phyloP scores from a whole-genome alignment of 1,140 invertebrate species.

The Drosophila kepulauana region DNA sequence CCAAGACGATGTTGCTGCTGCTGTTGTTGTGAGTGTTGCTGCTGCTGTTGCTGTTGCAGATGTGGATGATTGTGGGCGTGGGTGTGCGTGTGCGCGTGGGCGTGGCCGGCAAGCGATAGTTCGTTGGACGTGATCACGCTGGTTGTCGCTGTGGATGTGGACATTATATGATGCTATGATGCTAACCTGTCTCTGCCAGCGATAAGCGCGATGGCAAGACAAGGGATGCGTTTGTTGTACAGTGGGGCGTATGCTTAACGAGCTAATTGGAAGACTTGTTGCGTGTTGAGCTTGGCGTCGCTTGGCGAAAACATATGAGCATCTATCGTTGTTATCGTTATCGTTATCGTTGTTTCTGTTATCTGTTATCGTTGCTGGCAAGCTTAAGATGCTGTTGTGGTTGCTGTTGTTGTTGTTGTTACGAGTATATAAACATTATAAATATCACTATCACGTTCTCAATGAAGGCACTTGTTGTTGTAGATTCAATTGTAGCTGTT shows the following conservation, averaged over 20 bases:
- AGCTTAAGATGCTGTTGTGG: constrained; percentile 31
- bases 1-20: constrained; percentile 25
- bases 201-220: too few relatives aligned
- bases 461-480: constrained; percentile 71
- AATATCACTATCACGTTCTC: constrained; percentile 73
- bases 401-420: constrained; percentile 52
- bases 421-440: constrained; percentile 80
- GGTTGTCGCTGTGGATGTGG: constrained; percentile 79
- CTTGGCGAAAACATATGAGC: constrained; percentile 14
- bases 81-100: constrained; percentile 52
- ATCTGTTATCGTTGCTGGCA: constrained; percentile 51
- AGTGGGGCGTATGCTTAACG: not conserved
- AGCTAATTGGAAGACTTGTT: constrained; percentile 20
- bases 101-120: constrained; percentile 68
- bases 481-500: constrained; percentile 9
- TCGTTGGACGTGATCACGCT: constrained; percentile 84
- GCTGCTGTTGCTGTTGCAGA: constrained; percentile 8
- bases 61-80: constrained; percentile 42
- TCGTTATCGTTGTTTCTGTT: constrained; percentile 10
- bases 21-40: constrained; percentile 32
- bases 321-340: constrained; percentile 45
- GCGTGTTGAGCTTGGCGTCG: not conserved
- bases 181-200: constrained; percentile 2
- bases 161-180: constrained; percentile 58
- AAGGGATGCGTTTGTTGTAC: not conserved